Evolutionary conservation across 2,797 vertebrate genomes (phyloP), one percentile per base, ranked within the genome.

Genomic region (Pampus argenteus): DNA sequence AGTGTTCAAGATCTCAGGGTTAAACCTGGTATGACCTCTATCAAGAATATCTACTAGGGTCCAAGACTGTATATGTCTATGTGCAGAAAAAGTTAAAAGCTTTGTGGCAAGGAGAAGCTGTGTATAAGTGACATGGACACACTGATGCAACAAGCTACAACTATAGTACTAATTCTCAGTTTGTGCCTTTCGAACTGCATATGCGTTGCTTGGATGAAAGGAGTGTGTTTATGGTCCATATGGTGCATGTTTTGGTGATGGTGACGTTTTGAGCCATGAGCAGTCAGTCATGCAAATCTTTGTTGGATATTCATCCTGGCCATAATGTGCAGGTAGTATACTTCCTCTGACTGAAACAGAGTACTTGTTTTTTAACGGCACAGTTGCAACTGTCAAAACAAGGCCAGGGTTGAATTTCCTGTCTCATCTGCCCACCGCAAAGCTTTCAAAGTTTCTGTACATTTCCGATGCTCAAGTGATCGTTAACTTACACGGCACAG

Each of bases 341-440:
- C 76, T 85, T 88, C 79, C 71, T 87, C 76, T 71, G 29, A 76
- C 45, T 66, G 75, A 86, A 85, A 74, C 22, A 8, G 50, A 70
- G 42, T 4, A 2, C 57, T 71, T 22, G 64, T 55, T 23, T 68
- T 68, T 68, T 49, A 78, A 79, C 66, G 47, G 61, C 61, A 81
- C 47, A 11, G 69, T 82, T 91, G 85, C 84, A 91, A 91, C 91
- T 87, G 88, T 85, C 81, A 91, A 79, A 91, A 90, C 85, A 89
- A 86, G 69, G 59, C 71, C 29, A 2, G 66, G 75, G 71, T 71
- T 83, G 69, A 69, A 58, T 86, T 89, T 92, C 87, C 87, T 88
- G 83, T 81, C 66, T 82, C 51, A n/a, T 79, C 72, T 70, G 42
- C 68, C 20, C 29, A 81, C 83, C 68, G 42, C 81, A 88, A 69